These are phyloP conservation scores for Tympanuchus pallidicinctus DNA, from an alignment of 2,113 vertebrate genomes.

Conservation along the genomic window DNA sequence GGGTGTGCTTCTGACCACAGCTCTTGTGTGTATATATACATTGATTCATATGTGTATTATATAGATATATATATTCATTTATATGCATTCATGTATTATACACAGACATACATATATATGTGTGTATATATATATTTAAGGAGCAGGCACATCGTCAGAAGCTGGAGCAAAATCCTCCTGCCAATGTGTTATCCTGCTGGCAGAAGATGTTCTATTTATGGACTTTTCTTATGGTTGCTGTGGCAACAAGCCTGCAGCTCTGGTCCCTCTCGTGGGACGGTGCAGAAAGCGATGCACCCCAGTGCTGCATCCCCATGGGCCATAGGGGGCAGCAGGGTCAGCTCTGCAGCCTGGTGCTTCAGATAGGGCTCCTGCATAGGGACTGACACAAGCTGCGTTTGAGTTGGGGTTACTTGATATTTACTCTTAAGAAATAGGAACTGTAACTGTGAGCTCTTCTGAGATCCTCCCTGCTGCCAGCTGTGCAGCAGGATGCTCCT, in stretches of 20 bases:
- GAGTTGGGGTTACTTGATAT: neutral
- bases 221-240: constrained; percentile 37
- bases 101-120: neutral
- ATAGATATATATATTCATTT: neutral
- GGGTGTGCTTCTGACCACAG: neutral
- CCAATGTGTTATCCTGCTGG: neutral
- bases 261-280: neutral
- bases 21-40: neutral
- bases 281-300: fast-evolving
- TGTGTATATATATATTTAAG: neutral
- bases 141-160: neutral
- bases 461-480: neutral
- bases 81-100: neutral
- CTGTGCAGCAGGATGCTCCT: neutral
- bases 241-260: constrained; percentile 21
- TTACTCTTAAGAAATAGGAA: neutral
- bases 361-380: neutral
- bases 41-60: neutral
- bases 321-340: fast-evolving
- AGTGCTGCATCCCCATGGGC: neutral
- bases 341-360: neutral
- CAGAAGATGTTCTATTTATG: constrained; percentile 44
- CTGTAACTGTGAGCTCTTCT: neutral
- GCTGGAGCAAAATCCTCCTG: neutral
- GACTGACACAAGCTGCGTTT: neutral